These are phyloP conservation scores for Drosophila subquinaria DNA, from an alignment of 2,888 invertebrate genomes.

Conservation along the genomic window DNA sequence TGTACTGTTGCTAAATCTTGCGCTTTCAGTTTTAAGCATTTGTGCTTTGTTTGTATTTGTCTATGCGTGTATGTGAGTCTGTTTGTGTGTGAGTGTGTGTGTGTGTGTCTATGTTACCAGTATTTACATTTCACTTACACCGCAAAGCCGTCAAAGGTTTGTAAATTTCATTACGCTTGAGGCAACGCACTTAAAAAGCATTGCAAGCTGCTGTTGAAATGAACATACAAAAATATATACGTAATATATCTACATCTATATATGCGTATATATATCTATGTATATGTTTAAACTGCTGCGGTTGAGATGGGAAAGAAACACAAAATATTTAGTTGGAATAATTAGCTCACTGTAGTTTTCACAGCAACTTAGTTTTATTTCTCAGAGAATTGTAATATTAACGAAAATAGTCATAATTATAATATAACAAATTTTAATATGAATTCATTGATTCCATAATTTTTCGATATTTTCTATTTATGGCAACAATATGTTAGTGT, in stretches of 20 bases:
- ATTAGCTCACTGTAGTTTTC: background rate
- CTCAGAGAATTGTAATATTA: too few relatives aligned
- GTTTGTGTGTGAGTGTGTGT: background rate
- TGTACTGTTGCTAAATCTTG: slow-evolving; percentile 21
- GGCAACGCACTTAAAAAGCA: slow-evolving; percentile 20
- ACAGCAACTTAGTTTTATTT: too few relatives aligned
- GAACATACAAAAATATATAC: background rate
- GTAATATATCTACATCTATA: slow-evolving; percentile 1
- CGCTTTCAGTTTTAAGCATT: slow-evolving; percentile 22
- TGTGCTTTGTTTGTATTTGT: slow-evolving; percentile 6
- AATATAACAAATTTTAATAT: too few relatives aligned
- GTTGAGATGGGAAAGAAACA: background rate
- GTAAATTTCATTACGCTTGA: slow-evolving; percentile 51
- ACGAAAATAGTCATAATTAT: too few relatives aligned
- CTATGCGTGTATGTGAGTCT: background rate
- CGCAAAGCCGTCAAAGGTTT: slow-evolving; percentile 56
- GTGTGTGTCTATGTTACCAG: background rate
- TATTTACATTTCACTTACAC: slow-evolving; percentile 41
- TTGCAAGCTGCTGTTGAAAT: slow-evolving; percentile 9
- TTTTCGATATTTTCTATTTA: too few relatives aligned
- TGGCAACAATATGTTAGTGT: too few relatives aligned
- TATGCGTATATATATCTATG: background rate
- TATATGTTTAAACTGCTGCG: background rate
- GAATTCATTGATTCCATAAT: too few relatives aligned
- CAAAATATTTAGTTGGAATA: background rate